Conservation (phyloP, 2,888 invertebrate species). For the Ecliptopera silaceata region DNA sequence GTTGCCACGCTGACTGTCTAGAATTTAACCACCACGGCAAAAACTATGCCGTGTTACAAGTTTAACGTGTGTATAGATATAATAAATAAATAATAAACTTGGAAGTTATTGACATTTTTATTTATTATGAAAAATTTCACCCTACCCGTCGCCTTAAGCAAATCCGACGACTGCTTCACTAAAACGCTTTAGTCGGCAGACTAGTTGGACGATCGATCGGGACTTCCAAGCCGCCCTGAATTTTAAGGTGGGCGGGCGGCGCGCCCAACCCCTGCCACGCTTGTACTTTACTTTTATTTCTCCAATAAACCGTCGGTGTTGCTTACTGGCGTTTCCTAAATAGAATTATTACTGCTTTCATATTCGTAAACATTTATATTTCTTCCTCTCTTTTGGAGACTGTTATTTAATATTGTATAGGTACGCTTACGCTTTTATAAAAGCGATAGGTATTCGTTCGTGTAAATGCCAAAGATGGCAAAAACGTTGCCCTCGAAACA, state of each 20-base stretch:
- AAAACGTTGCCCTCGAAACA: constrained; percentile 7
- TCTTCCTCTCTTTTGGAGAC: neutral
- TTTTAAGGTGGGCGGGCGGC: constrained; percentile 42
- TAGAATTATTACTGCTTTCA: constrained; percentile 1
- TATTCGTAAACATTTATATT: neutral
- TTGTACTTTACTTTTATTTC: constrained; percentile 44
- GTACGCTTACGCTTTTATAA: constrained; percentile 8
- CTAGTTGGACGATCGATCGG: constrained; percentile 43
- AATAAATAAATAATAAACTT: too few species aligned
- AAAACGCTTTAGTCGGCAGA: constrained; percentile 19
- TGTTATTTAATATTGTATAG: neutral
- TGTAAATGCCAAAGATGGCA: constrained; percentile 3
- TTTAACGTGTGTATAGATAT: too few species aligned
- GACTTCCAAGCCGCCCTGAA: constrained; percentile 38
- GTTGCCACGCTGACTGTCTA: too few species aligned
- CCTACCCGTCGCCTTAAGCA: too few species aligned
- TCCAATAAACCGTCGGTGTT: constrained; percentile 43
- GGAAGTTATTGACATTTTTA: too few species aligned
- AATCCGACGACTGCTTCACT: constrained; percentile 6
- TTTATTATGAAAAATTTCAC: too few species aligned
- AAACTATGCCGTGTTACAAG: too few species aligned
- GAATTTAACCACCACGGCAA: too few species aligned
- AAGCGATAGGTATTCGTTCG: neutral
- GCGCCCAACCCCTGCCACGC: constrained; percentile 39
- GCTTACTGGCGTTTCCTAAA: constrained; percentile 26